Evolutionary conservation across 2,113 vertebrate genomes (phyloP), one percentile per base, ranked within the genome.

Genomic region (Mormoops blainvillei): DNA sequence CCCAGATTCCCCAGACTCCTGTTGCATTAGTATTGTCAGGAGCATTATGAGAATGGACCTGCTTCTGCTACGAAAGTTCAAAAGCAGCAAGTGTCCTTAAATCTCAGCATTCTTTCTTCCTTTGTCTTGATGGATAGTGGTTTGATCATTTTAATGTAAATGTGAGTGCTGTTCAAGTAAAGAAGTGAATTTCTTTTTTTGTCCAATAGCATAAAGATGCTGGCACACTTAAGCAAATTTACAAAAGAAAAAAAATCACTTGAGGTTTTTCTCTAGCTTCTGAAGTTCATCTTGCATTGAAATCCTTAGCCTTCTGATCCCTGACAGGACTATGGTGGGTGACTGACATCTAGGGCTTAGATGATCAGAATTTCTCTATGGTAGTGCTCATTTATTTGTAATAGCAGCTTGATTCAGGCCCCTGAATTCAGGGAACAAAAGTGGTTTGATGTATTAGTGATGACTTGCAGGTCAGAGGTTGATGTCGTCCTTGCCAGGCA

Each of bases 351-450:
- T 61, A 77, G 58, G 81, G 22, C 61, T 73, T 24, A 61, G 87
- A 88, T 56, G 45, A 97, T 96, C 76, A 63, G 91, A 86, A 91
- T 92, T 80, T 88, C 88, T 96, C n/a, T 81, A 20, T 93, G 89
- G 92, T 92, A 88, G 88, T 43, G 12, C n/a, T 91, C 88, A 95
- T 48, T 95, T 93, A 86, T 93, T 94, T 94, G 73, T 94, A 94
- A 93, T 77, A 61, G 33, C 85, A 61, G 65, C 71, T 90, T 84
- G 77, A 91, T 91, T 89, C 61, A 5, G 18, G 15, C 38, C 70
- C 14, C 16, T 70, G 74, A 96, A 33, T 74, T 92, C n/a, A 54
- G n/a, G 87, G 31, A 84, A 54, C 70, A 83, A 92, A 87, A 76
- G 61, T 78, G 52, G 41, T 63, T 85, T 94, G 94, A 93, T 94